These are phyloP conservation scores for Limnephilus marmoratus DNA, from an alignment of 2,888 invertebrate genomes.

Conservation along the genomic window DNA sequence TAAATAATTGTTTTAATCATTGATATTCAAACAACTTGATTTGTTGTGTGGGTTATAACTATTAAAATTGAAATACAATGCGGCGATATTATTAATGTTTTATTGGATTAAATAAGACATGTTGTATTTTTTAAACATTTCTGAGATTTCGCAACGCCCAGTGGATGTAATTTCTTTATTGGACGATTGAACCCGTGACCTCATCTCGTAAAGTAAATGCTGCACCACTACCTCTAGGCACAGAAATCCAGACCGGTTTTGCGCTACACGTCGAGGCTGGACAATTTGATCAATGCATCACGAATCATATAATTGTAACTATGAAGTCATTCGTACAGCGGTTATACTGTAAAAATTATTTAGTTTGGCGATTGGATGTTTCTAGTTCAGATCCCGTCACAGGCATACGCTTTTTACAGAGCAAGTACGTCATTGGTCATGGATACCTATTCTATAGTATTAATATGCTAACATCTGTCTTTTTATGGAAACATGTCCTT, in stretches of 20 bases:
- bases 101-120: neutral
- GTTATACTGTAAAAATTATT: no score
- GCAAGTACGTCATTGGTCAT: no score
- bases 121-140: neutral
- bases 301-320: neutral
- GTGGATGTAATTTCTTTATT: neutral
- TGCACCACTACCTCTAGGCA: neutral
- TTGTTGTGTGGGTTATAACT: neutral
- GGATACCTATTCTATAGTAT: no score
- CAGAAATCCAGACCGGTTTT: neutral
- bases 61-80: neutral
- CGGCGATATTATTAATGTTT: neutral
- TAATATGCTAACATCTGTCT: no score
- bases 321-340: no score
- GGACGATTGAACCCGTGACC: neutral
- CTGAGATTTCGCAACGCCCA: no score
- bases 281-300: neutral
- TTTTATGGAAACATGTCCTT: no score
- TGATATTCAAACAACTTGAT: neutral
- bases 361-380: no score
- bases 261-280: neutral
- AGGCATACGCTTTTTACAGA: no score
- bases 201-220: neutral
- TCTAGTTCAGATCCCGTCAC: no score
- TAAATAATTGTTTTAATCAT: conserved; percentile 32